phyloP scores from a whole-genome alignment of 2,888 invertebrate species.

The Tridacna gigas region DNA sequence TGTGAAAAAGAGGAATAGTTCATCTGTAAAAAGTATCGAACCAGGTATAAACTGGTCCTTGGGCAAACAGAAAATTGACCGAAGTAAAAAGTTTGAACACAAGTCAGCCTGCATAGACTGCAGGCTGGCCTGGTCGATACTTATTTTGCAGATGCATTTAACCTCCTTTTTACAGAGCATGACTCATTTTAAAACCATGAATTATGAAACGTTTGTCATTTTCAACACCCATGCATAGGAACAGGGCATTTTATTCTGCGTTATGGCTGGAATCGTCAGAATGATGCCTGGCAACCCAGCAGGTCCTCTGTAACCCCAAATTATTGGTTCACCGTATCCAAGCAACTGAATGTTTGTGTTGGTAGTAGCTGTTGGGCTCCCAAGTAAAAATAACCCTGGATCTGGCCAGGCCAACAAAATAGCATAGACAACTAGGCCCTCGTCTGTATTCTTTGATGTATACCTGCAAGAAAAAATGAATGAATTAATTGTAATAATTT shows the following conservation, averaged over 20 bases:
- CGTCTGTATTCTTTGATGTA: constrained; percentile 35
- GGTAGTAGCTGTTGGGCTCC: constrained; percentile 83
- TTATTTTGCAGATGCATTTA: too few species aligned
- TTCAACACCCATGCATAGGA: constrained; percentile 82
- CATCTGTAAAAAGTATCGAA: too few species aligned
- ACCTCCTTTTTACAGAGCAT: too few species aligned
- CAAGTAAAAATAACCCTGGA: constrained; percentile 86
- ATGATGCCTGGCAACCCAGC: constrained; percentile 69
- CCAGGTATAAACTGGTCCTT: too few species aligned
- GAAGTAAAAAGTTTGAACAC: too few species aligned
- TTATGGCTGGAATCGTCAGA: constrained; percentile 76
- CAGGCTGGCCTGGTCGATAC: too few species aligned
- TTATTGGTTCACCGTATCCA: constrained; percentile 84
- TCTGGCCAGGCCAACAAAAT: constrained; percentile 90
- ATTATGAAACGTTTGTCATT: constrained; percentile 10
- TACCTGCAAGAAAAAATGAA: constrained; percentile 36
- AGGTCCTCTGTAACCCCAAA: constrained; percentile 48
- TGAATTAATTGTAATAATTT: too few species aligned
- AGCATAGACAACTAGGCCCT: constrained; percentile 87
- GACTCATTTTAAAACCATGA: neutral
- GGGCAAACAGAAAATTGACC: too few species aligned
- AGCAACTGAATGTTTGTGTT: constrained; percentile 86
- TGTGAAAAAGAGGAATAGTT: too few species aligned
- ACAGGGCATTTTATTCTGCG: constrained; percentile 75
- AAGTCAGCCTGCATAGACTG: too few species aligned